A percentile compares a stretch with the other conserved stretches of the same genome.
Evolutionary conservation across 2,888 invertebrate species (phyloP).

Genomic region (Zygaena filipendulae): DNA sequence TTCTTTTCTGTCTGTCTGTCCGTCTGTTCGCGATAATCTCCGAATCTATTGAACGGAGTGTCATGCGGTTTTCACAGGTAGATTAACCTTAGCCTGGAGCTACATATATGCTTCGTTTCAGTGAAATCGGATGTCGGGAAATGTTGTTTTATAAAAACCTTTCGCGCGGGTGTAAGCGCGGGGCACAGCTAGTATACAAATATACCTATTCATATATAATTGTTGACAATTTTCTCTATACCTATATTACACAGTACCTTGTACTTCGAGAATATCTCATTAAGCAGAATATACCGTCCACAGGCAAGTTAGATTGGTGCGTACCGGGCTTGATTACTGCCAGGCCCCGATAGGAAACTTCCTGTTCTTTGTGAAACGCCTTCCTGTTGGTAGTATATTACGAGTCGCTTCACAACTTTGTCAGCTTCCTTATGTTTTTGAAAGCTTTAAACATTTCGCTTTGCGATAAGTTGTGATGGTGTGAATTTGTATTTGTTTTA

Average conservation of each 20-base stretch:
- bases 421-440: constrained; percentile 30
- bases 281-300: constrained; percentile 38
- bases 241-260: not conserved
- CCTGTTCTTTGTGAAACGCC: constrained; percentile 50
- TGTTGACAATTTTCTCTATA: no score
- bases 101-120: no score
- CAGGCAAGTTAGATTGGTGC: constrained; percentile 52
- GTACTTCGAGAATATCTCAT: constrained; percentile 40
- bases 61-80: no score
- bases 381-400: constrained; percentile 28
- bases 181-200: no score
- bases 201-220: no score
- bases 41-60: no score
- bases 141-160: no score
- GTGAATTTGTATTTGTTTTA: constrained; percentile 24
- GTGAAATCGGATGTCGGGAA: no score
- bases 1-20: no score
- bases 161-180: no score
- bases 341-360: constrained; percentile 60
- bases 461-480: constrained; percentile 30
- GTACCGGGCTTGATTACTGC: constrained; percentile 40
- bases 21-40: no score
- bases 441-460: constrained; percentile 43
- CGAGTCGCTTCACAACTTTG: constrained; percentile 3
- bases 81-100: no score